Evolutionary conservation across 2,888 invertebrate species (phyloP), one percentile per base, ranked within the genome.

Genomic region (Lampropteryx suffumata): DNA sequence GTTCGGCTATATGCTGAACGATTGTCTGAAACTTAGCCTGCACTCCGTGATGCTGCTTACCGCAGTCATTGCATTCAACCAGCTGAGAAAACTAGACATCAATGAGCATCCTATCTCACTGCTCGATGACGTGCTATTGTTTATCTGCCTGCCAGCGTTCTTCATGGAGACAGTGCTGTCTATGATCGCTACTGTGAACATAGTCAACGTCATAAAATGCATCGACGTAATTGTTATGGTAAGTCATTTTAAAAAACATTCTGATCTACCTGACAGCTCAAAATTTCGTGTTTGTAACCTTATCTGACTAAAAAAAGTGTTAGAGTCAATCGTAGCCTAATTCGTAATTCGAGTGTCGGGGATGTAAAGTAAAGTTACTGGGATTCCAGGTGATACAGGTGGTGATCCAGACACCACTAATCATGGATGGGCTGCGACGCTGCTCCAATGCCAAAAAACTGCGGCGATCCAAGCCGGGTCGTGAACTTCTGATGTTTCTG

Each of bases 401-500:
- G 0, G 73, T 95, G 9, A 79, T 95, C 1, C 95, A 96, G 81
- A 95, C 95, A 0, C 92, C 94, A 0, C 92, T 95, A 49, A 93
- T 95, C 35, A 92, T 94, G 57, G 95, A 95, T 66, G 94, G 94
- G 0, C 81, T 95, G 30, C 86, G 95, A n/a, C 91, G 95, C n/a
- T 94, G 94, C 76, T 93, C 94, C 66, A 94, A 94, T 76, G 84
- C 90, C 11, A 89, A 91, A 59, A 90, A 91, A 41, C 86, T 94
- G 1, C 92, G 94, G 7, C 90, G 92, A 34, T 81, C 86, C 52
- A 95, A 95, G 72, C 95, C 95, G 0, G 96, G 95, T 2, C 86
- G 95, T 2, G 95, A 95, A 67, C 82, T 95, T 14, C 91, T 96
- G 35, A 95, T 95, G 65, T 95, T 95, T 82, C 88, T 96, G 30